Evolutionary conservation across 1,140 invertebrate species (phyloP).

Genomic region (Stegodyphus dumicola): DNA sequence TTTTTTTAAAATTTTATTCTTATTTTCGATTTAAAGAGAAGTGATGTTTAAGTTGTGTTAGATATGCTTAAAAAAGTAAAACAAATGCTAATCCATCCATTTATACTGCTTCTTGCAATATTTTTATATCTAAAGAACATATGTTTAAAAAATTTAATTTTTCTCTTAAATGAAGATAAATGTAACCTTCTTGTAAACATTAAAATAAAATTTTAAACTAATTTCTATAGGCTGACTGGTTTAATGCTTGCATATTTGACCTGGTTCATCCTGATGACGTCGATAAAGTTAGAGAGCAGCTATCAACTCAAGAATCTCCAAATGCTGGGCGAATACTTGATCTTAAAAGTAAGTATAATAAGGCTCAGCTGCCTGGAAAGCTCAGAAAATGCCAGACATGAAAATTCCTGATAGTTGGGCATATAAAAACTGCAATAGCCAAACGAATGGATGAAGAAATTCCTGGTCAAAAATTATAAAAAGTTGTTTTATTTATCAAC

Average conservation of each 20-base stretch:
- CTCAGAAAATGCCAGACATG: no score
- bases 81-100: no score
- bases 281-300: constrained; percentile 91
- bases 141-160: no score
- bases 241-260: constrained; percentile 93
- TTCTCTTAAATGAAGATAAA: no score
- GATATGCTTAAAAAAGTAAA: no score
- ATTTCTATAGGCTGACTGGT: constrained; percentile 89
- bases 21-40: background rate
- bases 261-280: constrained; percentile 98
- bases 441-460: background rate
- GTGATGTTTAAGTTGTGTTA: background rate
- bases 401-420: no score
- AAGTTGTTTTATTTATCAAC: background rate
- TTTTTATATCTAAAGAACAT: no score
- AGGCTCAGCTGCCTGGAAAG: background rate
- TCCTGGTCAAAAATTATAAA: background rate
- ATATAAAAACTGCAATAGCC: no score
- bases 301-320: constrained; percentile 96
- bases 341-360: constrained; percentile 79
- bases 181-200: no score
- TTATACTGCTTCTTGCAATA: no score
- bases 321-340: constrained; percentile 96
- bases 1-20: background rate
- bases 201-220: constrained; percentile 4